Evolutionary conservation across 2,888 invertebrate genomes (phyloP), one percentile per base, ranked within the genome.

Genomic region (Notodonta ziczac): DNA sequence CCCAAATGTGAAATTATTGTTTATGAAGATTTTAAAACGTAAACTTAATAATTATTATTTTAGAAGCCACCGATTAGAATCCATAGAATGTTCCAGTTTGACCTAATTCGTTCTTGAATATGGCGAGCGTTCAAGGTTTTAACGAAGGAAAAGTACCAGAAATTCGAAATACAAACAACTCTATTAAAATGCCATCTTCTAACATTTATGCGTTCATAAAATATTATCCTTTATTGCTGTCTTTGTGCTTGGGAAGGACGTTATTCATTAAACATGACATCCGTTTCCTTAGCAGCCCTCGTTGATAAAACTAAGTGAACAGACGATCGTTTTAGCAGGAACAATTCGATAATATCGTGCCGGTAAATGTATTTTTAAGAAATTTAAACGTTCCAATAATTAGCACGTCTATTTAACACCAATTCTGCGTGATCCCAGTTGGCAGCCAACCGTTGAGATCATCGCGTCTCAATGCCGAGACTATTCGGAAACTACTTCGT

Each of bases 391-490:
- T 76, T 74, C 61, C 56, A 68, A 67, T 75, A 70, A 72, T 81
- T 82, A 82, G 72, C 82, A 72, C 69, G 67, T 69, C 62, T 66
- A 70, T 78, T 86, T 87, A 85, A 80, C 82, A 77, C 71, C 76
- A 80, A 78, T 82, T 83, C 76, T 76, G 78, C 73, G 67, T 73
- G 76, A 69, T 79, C 74, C 76, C 76, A 70, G 73, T 77, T 80
- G 80, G 70, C 67, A 70, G 62, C 65, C 63, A 61, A 66, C 24
- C 60, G 65, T 62, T 75, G 75, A 75, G 76, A 81, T 84, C 83
- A 84, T 79, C 81, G 68, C 65, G 72, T 73, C 77, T 79, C 83
- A 83, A 82, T 85, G 83, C 73, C 79, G 71, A 74, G 66, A 73
- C 74, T 68, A 65, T 70, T 76, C 70, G 70, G 71, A 74, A 72